These are phyloP conservation scores for Siderastrea siderea DNA, from an alignment of 92 coral and sea anemone genomes.

Conservation along the genomic window DNA sequence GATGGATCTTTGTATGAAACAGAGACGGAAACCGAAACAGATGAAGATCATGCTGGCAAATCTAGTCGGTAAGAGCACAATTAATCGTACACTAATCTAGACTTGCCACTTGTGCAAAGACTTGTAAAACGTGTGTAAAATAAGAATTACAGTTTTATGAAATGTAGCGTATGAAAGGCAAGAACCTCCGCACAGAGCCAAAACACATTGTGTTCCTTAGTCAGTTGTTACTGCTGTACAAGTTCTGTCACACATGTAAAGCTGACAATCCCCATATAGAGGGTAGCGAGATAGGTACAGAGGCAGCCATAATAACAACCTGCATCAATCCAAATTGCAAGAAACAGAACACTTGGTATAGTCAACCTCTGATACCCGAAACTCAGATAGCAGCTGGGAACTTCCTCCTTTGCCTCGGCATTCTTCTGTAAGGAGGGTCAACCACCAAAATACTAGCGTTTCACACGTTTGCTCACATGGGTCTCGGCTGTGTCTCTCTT, in stretches of 20 bases:
- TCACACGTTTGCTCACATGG: constrained; percentile 9
- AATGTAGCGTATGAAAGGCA: too few relatives aligned
- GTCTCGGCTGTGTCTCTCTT: constrained; percentile 21
- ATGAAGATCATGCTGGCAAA: neutral
- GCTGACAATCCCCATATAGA: neutral
- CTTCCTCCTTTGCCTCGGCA: constrained; percentile 14
- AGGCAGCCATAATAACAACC: neutral
- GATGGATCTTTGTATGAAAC: neutral
- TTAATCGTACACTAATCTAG: too few relatives aligned
- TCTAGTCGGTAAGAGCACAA: neutral
- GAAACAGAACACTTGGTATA: neutral
- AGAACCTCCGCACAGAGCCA: neutral
- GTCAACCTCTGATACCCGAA: neutral
- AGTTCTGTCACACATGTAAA: neutral
- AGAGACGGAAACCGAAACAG: neutral
- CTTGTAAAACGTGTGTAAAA: too few relatives aligned
- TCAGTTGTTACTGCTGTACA: neutral
- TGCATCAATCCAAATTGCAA: neutral
- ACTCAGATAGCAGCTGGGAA: constrained; percentile 4
- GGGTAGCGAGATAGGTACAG: neutral
- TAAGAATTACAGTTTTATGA: neutral
- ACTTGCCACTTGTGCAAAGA: too few relatives aligned
- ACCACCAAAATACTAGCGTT: constrained; percentile 18
- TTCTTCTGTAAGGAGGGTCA: constrained; percentile 27
- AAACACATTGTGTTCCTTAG: neutral